phyloP scores from a whole-genome alignment of 2,888 invertebrate genomes.

The Nezara viridula region DNA sequence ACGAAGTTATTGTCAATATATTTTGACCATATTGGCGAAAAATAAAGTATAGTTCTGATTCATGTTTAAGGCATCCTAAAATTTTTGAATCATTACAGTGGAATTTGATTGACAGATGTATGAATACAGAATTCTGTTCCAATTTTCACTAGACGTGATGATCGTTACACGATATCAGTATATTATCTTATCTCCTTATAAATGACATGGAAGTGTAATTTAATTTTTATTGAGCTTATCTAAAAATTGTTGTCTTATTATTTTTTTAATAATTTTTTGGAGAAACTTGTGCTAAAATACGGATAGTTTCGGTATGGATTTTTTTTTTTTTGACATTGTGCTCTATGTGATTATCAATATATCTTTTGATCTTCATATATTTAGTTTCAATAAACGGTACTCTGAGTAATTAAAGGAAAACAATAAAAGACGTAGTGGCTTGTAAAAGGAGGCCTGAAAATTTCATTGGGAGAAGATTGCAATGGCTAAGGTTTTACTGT shows the following conservation, averaged over 20 bases:
- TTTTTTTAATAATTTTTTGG: too few relatives aligned
- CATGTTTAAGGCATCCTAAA: too few relatives aligned
- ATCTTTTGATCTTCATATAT: background rate
- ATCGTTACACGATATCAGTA: background rate
- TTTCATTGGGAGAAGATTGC: constrained; percentile 36
- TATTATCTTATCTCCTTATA: background rate
- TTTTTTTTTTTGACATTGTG: too few relatives aligned
- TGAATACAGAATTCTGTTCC: background rate
- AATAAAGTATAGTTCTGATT: too few relatives aligned
- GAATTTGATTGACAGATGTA: too few relatives aligned
- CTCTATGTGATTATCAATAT: too few relatives aligned
- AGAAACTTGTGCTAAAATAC: too few relatives aligned
- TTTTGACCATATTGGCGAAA: too few relatives aligned
- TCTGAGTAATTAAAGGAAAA: background rate
- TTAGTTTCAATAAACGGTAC: background rate
- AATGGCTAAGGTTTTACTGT: constrained; percentile 40
- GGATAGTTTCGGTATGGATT: too few relatives aligned
- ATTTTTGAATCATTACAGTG: too few relatives aligned
- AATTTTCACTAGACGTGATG: background rate
- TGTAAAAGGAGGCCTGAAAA: constrained; percentile 25
- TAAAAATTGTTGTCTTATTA: background rate
- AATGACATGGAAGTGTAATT: background rate
- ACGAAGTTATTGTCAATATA: too few relatives aligned
- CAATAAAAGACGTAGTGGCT: constrained; percentile 19
- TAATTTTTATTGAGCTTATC: background rate